Conservation (phyloP, 2,113 vertebrate species). For the Aegithalos caudatus region DNA sequence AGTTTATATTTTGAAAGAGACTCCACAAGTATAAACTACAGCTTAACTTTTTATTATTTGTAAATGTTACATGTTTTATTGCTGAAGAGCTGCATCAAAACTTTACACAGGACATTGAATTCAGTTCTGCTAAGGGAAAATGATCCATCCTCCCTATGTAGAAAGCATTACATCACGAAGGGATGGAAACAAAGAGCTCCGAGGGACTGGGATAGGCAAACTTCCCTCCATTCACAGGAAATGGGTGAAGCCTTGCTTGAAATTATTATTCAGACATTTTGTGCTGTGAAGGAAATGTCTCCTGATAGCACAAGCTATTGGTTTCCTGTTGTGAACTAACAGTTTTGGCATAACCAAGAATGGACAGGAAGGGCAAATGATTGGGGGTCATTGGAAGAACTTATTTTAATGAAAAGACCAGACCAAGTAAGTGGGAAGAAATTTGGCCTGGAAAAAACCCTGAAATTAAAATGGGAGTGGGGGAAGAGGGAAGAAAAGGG, state of each 20-base stretch:
- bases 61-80: neutral
- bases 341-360: conserved; percentile 69
- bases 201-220: conserved; percentile 70
- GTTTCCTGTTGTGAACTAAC: conserved; percentile 91
- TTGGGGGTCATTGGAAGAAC: conserved; percentile 60
- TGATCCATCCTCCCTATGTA: neutral
- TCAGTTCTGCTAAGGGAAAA: neutral
- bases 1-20: neutral
- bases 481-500: neutral
- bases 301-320: conserved; percentile 86
- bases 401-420: conserved; percentile 41
- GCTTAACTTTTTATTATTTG: neutral
- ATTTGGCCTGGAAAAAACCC: neutral
- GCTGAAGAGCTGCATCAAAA: neutral
- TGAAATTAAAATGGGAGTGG: neutral
- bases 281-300: conserved; percentile 87
- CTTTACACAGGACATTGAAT: neutral
- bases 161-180: conserved; percentile 16
- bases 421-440: neutral
- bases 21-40: neutral
- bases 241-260: conserved; percentile 85
- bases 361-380: conserved; percentile 67
- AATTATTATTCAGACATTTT: conserved; percentile 85
- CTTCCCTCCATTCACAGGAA: conserved; percentile 85
- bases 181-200: conserved; percentile 61